Evolutionary conservation across 1,140 invertebrate species (phyloP).

Genomic region (Eurosta solidaginis): DNA sequence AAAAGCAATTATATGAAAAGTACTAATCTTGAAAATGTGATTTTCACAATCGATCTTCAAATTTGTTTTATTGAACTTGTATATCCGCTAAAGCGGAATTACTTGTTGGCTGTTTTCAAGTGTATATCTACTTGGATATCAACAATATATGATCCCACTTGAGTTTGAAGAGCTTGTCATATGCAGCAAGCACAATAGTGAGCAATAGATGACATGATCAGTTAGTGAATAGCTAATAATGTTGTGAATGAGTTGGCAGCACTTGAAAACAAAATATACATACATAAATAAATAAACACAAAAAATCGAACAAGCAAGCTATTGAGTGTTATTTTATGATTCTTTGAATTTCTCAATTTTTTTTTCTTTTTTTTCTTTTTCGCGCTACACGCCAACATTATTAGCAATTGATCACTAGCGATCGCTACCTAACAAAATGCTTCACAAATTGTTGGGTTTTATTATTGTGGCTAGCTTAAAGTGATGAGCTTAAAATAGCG

Average conservation of each 20-base stretch:
- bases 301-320: background rate
- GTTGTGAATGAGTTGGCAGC: background rate
- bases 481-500: background rate
- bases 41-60: background rate
- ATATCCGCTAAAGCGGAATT: background rate
- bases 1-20: no score
- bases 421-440: background rate
- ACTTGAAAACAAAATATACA: background rate
- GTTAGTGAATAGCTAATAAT: conserved; percentile 24
- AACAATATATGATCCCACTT: background rate
- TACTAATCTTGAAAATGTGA: no score
- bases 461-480: background rate
- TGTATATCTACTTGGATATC: background rate
- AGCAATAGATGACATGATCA: conserved; percentile 2
- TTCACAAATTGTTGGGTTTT: background rate
- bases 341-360: background rate
- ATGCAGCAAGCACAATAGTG: background rate
- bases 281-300: background rate
- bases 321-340: conserved; percentile 1
- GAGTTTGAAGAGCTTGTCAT: conserved; percentile 10
- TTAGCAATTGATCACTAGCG: conserved; percentile 16
- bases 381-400: background rate
- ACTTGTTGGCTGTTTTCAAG: background rate
- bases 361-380: no score
- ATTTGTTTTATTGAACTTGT: background rate